Conservation (phyloP, 2,797 vertebrate genomes). For the Netta rufina region DNA sequence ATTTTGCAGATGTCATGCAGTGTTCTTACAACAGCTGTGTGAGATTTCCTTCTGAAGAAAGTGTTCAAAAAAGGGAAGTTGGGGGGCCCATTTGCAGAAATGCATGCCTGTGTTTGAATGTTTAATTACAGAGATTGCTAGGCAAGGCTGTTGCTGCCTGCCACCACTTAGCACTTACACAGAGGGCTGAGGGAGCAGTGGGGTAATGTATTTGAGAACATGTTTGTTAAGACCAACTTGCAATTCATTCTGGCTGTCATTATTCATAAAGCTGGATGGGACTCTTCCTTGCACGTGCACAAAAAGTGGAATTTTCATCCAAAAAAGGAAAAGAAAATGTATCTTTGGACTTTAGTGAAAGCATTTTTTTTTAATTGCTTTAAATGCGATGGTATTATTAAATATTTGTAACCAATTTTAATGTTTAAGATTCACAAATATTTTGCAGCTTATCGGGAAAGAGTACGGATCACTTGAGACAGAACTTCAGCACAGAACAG, state of each 20-base stretch:
- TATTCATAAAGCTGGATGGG: conserved; percentile 40
- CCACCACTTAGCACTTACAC: conserved; percentile 63
- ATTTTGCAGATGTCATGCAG: conserved; percentile 71
- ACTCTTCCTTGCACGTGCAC: neutral
- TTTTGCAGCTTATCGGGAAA: neutral
- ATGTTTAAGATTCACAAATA: neutral
- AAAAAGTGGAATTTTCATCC: neutral
- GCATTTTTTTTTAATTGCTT: rapidly evolving
- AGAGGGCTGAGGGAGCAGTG: conserved; percentile 43
- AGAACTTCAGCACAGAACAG: neutral
- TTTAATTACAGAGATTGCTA: conserved; percentile 67
- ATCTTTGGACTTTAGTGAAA: neutral
- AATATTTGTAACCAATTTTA: neutral
- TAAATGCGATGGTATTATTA: neutral
- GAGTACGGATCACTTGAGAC: neutral
- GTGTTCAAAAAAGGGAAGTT: conserved; percentile 64
- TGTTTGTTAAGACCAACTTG: conserved; percentile 65
- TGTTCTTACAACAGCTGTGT: conserved; percentile 68
- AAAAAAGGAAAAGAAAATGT: neutral
- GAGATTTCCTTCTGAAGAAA: conserved; percentile 75
- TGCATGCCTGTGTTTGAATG: conserved; percentile 63
- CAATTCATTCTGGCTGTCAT: conserved; percentile 60
- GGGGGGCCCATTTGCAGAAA: conserved; percentile 63
- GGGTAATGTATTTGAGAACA: conserved; percentile 56
- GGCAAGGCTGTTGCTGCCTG: conserved; percentile 59